Evolutionary conservation across 2,797 vertebrate species (phyloP), one percentile per base, ranked within the genome.

Genomic region (Meda fulgida): DNA sequence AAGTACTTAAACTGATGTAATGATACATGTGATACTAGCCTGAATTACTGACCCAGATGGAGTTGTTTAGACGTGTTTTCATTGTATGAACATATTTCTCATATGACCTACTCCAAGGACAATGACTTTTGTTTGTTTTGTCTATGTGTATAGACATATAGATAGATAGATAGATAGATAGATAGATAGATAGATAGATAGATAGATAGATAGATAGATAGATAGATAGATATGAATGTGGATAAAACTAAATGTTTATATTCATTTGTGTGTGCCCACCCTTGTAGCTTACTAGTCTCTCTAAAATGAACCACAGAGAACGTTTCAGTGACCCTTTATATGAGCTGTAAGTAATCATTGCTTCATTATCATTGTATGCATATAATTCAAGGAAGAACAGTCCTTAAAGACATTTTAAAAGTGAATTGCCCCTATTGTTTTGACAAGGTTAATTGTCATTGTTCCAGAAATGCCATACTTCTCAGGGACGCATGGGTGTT

Each of bases 381-480:
- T 66, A 83, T 82, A 88, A 90, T 89, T 89, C 91, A 91, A 77
- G 46, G 78, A 93, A 92, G 91, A 93, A 84, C 55, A 51, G 21
- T 76, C 75, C 29, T 78, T 80, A 87, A 71, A 87, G 92, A 36
- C 46, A 81, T 88, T 91, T 92, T 87, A 89, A 86, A 85, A 89
- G 77, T 80, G 73, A 86, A 91, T 90, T 75, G 86, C 85, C 87
- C 88, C 84, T 40, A 86, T 92, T 95, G 94, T 95, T 92, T 91
- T 77, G 80, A 88, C 90, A 87, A 88, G 87, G 91, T 91, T 93
- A 92, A 93, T 93, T 90, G 89, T 93, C 91, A 91, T 93, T 93
- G 92, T 93, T 92, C 84, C 88, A 88, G 80, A 85, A 90, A 92
- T 85, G 89, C 75, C 86, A 90, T 89, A 83, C 84, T 86, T 80